These are phyloP conservation scores for Drosophila nr. perissopoda DNA, from an alignment of 2,888 invertebrate genomes.

Conservation along the genomic window DNA sequence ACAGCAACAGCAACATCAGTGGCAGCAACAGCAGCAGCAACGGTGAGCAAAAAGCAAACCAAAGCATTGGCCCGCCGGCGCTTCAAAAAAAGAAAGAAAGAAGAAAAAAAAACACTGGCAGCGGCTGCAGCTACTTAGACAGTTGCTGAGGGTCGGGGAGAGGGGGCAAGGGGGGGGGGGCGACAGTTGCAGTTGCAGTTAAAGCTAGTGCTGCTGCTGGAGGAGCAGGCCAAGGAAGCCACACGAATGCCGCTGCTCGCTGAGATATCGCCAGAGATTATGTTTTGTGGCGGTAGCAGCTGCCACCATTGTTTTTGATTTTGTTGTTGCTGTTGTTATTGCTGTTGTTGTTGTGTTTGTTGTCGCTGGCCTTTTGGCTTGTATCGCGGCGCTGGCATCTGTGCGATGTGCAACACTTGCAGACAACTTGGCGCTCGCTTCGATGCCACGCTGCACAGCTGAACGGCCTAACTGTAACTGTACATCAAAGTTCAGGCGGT, in stretches of 20 bases:
- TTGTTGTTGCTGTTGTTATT: conserved; percentile 25
- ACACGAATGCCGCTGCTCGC: conserved; percentile 72
- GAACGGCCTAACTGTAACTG: conserved; percentile 48
- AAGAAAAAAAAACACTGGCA: conserved; percentile 33
- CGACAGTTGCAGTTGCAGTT: conserved; percentile 24
- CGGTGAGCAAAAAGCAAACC: conserved; percentile 11
- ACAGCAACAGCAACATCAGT: conserved; percentile 33
- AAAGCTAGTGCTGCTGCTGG: conserved; percentile 16
- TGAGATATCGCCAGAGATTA: conserved; percentile 79
- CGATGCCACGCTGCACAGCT: conserved; percentile 3
- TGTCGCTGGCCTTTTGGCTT: conserved; percentile 75
- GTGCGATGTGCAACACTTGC: conserved; percentile 80
- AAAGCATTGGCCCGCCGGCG: conserved; percentile 13
- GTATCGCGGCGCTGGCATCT: conserved; percentile 79
- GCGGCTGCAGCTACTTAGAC: conserved; percentile 43
- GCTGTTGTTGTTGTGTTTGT: conserved; percentile 23
- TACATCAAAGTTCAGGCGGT: conserved; percentile 46
- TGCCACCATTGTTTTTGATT: conserved; percentile 81
- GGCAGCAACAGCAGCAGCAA: conserved; percentile 23
- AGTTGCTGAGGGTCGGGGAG: conserved; percentile 33
- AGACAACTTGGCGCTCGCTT: conserved; percentile 78
- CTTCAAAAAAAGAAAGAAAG: conserved; percentile 16
- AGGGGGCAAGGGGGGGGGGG: conserved; percentile 6
- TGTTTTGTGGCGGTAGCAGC: conserved; percentile 81
- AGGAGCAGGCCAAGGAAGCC: conserved; percentile 67